phyloP scores from a whole-genome alignment of 2,888 invertebrate genomes.

The Ectropis crepuscularia region DNA sequence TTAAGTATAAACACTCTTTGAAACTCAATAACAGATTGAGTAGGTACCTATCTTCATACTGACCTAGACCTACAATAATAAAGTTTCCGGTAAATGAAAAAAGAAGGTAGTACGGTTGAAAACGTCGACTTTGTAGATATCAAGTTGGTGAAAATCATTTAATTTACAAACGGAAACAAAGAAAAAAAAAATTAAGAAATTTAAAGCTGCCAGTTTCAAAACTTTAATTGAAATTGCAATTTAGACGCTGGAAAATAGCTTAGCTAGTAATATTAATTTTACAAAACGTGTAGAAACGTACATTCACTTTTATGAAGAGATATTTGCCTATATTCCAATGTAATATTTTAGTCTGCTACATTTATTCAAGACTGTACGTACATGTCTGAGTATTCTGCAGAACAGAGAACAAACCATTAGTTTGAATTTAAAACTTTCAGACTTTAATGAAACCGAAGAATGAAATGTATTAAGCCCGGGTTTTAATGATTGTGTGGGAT shows the following conservation, averaged over 20 bases:
- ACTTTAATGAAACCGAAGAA: constrained; percentile 15
- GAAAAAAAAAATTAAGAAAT: background rate
- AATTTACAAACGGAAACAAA: no score
- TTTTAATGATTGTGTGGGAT: background rate
- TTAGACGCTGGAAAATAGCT: no score
- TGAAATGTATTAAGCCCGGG: background rate
- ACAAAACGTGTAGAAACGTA: constrained; percentile 13
- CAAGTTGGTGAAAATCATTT: no score
- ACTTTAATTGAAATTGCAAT: no score
- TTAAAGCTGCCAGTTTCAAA: background rate
- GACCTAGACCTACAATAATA: no score
- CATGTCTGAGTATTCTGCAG: constrained; percentile 18
- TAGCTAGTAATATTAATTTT: background rate
- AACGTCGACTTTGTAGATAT: no score
- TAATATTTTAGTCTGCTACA: constrained; percentile 24
- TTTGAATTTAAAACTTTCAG: constrained; percentile 23
- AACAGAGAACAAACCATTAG: constrained; percentile 8
- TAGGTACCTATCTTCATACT: no score
- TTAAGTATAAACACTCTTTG: no score
- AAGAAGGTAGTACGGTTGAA: no score
- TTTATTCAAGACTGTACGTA: constrained; percentile 21
- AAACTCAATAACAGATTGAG: no score
- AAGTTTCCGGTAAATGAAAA: no score
- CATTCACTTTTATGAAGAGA: constrained; percentile 7
- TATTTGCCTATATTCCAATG: constrained; percentile 19